Base-by-base conservation (phyloP, 2,888 invertebrate species). In the Sclerodermus sp. region DNA sequence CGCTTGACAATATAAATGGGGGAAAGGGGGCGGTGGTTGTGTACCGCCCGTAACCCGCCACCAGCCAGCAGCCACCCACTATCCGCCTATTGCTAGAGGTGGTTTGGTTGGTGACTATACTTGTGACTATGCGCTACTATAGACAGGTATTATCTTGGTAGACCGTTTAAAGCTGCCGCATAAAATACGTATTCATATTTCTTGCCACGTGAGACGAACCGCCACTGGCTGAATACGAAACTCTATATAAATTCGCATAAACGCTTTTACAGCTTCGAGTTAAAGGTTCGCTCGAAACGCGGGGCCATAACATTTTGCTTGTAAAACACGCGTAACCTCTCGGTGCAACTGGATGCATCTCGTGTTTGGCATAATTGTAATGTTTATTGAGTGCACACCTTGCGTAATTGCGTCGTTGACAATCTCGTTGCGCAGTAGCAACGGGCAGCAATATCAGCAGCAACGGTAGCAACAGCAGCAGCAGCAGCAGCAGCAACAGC, bases 211-310 rank as follows among this genome's bases (percentile, higher is more conserved):
- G 29, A 8, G 31, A 32, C 40, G 55, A 47, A 47, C 53, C 54
- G 45, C 54, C 46, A 42, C 52, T 49, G 44, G 37, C 32, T 50
- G 58, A 58, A 60, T 57, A 61, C 57, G 56, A 58, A 62, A 63
- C 58, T 56, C 56, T 59, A 63, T 67, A 66, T 67, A 71, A 64
- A 68, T 67, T 66, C 66, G 57, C 66, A 62, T 67, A 64, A 71
- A 70, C 65, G 60, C 49, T 65, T 67, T 70, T 66, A 66, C 61
- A 56, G 49, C 54, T 48, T 31, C 32, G 54, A 65, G 60, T 62
- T 67, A 60, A 66, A 64, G 60, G 59, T 53, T 50, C 55, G 51
- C 45, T 38, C n/a, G 42, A 49, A 42, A 49, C 62, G 49, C 54
- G 54, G 53, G 57, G 58, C 47, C 61, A 42, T 61, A 62, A 65